These are phyloP conservation scores for Acrobasis repandana DNA, from an alignment of 2,888 invertebrate genomes.

Conservation along the genomic window DNA sequence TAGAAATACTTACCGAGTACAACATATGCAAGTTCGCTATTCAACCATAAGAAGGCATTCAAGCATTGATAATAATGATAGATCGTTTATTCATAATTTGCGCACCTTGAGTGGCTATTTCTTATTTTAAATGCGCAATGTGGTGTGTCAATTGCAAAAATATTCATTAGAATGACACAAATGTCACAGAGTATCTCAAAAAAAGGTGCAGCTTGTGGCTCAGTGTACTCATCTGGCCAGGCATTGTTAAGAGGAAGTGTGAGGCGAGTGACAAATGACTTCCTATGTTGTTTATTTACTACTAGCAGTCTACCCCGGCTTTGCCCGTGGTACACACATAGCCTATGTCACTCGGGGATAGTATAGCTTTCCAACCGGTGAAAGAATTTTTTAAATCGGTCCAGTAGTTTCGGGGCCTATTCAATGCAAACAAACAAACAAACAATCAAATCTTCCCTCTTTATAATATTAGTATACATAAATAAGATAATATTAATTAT, in stretches of 20 bases:
- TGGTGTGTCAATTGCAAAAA: slow-evolving; percentile 59
- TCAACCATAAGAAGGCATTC: slow-evolving; percentile 18
- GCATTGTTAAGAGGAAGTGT: slow-evolving; percentile 7
- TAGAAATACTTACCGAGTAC: not conserved
- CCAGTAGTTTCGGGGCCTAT: no score
- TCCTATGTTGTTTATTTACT: no score
- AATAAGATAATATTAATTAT: no score
- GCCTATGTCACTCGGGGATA: no score
- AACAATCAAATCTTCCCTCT: no score
- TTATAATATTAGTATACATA: no score
- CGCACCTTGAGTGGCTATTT: slow-evolving; percentile 33
- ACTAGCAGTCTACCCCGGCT: no score
- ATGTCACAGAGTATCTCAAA: slow-evolving; percentile 36
- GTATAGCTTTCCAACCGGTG: no score
- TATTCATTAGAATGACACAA: slow-evolving; percentile 35
- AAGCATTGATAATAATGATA: slow-evolving; percentile 37
- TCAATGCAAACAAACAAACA: no score
- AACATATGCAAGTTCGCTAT: slow-evolving; percentile 23
- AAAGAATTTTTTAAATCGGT: no score
- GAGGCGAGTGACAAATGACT: no score
- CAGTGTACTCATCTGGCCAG: slow-evolving; percentile 15
- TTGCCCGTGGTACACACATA: no score
- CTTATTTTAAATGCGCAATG: slow-evolving; percentile 50
- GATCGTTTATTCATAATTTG: slow-evolving; percentile 39
- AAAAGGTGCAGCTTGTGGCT: slow-evolving; percentile 36